Percentiles rank a stretch among this genome's conserved stretches.
phyloP scores from a whole-genome alignment of 2,113 vertebrate genomes.

The Oriolus oriolus region DNA sequence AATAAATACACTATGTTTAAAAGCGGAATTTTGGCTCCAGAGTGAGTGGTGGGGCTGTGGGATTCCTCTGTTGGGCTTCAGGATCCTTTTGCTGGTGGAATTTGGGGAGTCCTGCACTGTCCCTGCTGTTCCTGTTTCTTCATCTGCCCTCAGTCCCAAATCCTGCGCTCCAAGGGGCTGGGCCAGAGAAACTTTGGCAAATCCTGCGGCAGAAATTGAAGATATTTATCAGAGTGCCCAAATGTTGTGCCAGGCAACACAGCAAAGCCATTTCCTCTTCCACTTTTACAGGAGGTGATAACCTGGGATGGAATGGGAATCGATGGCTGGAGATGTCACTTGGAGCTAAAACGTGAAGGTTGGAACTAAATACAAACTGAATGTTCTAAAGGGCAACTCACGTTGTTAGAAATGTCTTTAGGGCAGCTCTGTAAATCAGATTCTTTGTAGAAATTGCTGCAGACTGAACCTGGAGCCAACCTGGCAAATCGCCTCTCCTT shows the following conservation, averaged over 20 bases:
- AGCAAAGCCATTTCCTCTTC: not conserved
- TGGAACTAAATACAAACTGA: not conserved
- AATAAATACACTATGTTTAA: not conserved
- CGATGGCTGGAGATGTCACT: accelerated
- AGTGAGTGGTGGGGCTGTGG: accelerated
- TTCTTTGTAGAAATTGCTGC: not conserved
- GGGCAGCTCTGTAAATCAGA: not conserved
- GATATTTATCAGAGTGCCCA: not conserved
- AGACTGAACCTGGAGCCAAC: not conserved
- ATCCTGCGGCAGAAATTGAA: not conserved
- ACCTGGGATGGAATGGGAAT: not conserved
- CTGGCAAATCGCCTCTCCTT: not conserved
- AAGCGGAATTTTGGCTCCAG: not conserved
- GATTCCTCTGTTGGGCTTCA: not conserved
- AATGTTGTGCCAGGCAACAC: accelerated
- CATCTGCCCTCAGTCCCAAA: not conserved
- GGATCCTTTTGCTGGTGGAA: not conserved
- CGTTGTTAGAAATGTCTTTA: not conserved
- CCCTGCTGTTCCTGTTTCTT: not conserved
- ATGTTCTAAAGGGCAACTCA: accelerated
- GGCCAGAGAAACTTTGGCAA: not conserved
- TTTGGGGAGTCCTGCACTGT: not conserved
- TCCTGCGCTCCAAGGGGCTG: not conserved
- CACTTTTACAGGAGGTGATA: not conserved
- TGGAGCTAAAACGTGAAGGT: not conserved